Evolutionary conservation across 2,113 vertebrate genomes (phyloP), one percentile per base, ranked within the genome.

Genomic region (Podarcis muralis): DNA sequence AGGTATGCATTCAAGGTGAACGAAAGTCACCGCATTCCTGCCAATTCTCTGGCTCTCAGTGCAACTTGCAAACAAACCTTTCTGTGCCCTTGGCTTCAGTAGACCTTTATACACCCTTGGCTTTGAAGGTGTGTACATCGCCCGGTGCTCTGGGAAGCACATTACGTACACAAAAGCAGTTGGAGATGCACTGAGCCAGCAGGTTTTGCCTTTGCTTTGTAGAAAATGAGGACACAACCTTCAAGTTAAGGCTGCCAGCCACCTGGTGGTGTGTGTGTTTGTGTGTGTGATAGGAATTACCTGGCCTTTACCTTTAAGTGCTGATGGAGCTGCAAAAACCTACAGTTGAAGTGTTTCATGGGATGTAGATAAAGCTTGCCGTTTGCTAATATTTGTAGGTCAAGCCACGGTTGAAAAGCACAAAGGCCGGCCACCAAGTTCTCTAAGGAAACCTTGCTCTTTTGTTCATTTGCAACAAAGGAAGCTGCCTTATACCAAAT

Each of bases 61-160:
- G 59, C 74, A 80, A 71, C n/a, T n/a, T 48, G 15, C 85, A 89
- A 92, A 81, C 84, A 87, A 88, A 76, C 89, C 91, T 91, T 94
- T 90, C 12, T 37, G 22, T 20, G 75, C 22, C 75, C 48, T 80
- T 57, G 78, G 43, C 25, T 80, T n/a, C 16, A 18, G 25, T 7
- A 18, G 35, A 75, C 30, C 66, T 68, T n/a, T 35, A 15, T 4
- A 11, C 87, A 57, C 92, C 92, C 91, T 93, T 93, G 92, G 89
- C 90, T 91, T 86, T 84, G 1, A 35, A 68, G 86, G 85, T 4
- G 77, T 27, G 53, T 88, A 27, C 2, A 48, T 89, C 74, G 32
- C 80, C 81, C 57, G 20, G 12, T 0, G 20, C 37, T 57, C 7
- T 35, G 32, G 20, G 0, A 69, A 18, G 66, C 2, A 90, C 87